Percentiles rank a stretch among this genome's conserved stretches.
These are phyloP conservation scores for Heliothis subflexa DNA, from an alignment of 1,140 invertebrate genomes.

Conservation along the genomic window DNA sequence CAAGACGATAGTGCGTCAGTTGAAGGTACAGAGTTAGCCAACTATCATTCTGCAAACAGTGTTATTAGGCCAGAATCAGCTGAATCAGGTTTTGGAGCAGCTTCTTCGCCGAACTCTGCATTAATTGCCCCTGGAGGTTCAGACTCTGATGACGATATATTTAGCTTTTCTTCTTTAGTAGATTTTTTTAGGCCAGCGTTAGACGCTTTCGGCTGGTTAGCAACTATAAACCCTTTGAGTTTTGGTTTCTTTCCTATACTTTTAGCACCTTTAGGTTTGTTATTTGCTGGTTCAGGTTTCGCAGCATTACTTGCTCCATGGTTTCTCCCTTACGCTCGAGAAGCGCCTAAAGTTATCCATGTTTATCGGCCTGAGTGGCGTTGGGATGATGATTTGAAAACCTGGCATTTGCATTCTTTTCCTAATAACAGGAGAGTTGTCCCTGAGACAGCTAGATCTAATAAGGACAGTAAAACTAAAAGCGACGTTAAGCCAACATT, in stretches of 20 bases:
- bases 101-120: conserved; percentile 63
- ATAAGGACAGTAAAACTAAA: conserved; percentile 39
- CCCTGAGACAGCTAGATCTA: conserved; percentile 51
- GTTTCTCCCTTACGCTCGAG: conserved; percentile 68
- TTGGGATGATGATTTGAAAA: conserved; percentile 71
- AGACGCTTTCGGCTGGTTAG: conserved; percentile 73
- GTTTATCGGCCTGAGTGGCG: conserved; percentile 69
- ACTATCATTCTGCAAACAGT: conserved; percentile 72
- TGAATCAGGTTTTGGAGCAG: conserved; percentile 60
- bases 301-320: conserved; percentile 72
- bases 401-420: conserved; percentile 69
- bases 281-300: conserved; percentile 74
- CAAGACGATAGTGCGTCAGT: conserved; percentile 65
- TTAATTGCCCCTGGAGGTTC: conserved; percentile 62
- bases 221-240: conserved; percentile 75
- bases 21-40: conserved; percentile 70
- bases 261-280: conserved; percentile 73
- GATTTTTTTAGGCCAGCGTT: conserved; percentile 75
- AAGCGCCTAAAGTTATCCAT: conserved; percentile 68
- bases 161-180: conserved; percentile 70
- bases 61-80: conserved; percentile 58
- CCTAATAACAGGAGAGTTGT: conserved; percentile 52
- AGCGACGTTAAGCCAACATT: conserved; percentile 50
- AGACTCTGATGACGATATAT: conserved; percentile 70
- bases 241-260: conserved; percentile 75